Conservation (phyloP, 2,113 vertebrate genomes). For the Synchiropus splendidus region DNA sequence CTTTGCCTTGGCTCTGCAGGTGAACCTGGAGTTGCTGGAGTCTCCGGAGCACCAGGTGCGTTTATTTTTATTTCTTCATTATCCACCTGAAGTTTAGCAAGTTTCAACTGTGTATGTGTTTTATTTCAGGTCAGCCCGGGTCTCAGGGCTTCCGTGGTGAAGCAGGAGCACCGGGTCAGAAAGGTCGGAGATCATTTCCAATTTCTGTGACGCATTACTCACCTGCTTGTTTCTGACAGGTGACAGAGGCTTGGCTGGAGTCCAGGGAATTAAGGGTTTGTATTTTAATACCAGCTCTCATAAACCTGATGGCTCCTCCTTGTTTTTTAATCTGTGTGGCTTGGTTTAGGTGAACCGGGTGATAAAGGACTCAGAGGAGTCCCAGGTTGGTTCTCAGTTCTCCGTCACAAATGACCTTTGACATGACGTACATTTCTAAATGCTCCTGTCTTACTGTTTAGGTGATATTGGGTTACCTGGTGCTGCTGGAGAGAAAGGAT, state of each 20-base stretch:
- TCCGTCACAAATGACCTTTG: not conserved
- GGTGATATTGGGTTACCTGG: slow-evolving; percentile 79
- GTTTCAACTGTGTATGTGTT: too few species aligned
- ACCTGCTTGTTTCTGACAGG: slow-evolving; percentile 53
- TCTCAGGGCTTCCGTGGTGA: slow-evolving; percentile 85
- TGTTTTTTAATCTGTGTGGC: slow-evolving; percentile 1
- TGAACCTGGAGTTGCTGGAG: slow-evolving; percentile 63
- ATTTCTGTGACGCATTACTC: too few species aligned
- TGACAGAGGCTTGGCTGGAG: slow-evolving; percentile 77
- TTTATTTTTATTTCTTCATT: slow-evolving; percentile 5
- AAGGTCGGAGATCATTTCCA: slow-evolving; percentile 63
- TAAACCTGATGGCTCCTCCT: slow-evolving; percentile 2
- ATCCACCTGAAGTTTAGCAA: not conserved
- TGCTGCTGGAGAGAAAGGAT: slow-evolving; percentile 74
- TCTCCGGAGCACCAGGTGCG: slow-evolving; percentile 50
- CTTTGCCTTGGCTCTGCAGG: slow-evolving; percentile 51
- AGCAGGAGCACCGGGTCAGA: slow-evolving; percentile 73
- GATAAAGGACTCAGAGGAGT: slow-evolving; percentile 80
- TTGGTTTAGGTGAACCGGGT: slow-evolving; percentile 77
- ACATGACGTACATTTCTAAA: too few species aligned
- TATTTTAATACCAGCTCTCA: not conserved
- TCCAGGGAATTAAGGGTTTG: slow-evolving; percentile 82
- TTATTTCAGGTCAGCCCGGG: slow-evolving; percentile 69
- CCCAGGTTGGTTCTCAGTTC: slow-evolving; percentile 66
- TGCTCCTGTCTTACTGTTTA: slow-evolving; percentile 35